These are phyloP conservation scores for Chrysochloris asiatica DNA, from an alignment of 2,113 vertebrate genomes.

Conservation along the genomic window DNA sequence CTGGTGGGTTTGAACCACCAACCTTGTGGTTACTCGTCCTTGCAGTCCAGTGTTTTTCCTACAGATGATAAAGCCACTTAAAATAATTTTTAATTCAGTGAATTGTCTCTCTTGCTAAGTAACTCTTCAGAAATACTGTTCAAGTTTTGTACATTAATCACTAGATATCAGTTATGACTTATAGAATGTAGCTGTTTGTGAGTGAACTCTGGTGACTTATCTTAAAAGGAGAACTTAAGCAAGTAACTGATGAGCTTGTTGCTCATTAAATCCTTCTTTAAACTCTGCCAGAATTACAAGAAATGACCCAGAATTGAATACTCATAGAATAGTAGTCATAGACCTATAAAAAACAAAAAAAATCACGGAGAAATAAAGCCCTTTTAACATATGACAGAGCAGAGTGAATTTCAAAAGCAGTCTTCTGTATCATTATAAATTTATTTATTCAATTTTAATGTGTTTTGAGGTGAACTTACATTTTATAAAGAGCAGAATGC, in stretches of 20 bases:
- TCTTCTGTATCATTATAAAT: conserved; percentile 49
- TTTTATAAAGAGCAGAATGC: conserved; percentile 62
- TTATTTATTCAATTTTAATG: conserved; percentile 70
- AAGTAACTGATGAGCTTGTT: conserved; percentile 60
- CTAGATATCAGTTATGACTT: conserved; percentile 51
- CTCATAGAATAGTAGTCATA: conserved; percentile 28
- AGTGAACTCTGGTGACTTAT: conserved; percentile 64
- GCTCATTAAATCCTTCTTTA: conserved; percentile 73
- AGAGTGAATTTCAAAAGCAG: conserved; percentile 54
- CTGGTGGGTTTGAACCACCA: too few relatives aligned
- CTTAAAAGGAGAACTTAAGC: conserved; percentile 65
- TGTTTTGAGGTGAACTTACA: conserved; percentile 69
- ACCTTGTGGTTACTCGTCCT: too few relatives aligned
- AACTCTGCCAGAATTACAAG: conserved; percentile 56
- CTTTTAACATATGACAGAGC: conserved; percentile 47
- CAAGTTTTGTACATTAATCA: conserved; percentile 74
- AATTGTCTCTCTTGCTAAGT: background rate
- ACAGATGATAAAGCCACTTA: conserved; percentile 19
- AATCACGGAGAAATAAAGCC: conserved; percentile 54
- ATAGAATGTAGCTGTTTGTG: conserved; percentile 57
- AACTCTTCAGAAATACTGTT: background rate
- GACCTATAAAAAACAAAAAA: conserved; percentile 41
- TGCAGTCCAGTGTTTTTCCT: too few relatives aligned
- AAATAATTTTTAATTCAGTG: conserved; percentile 46
- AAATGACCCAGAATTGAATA: conserved; percentile 43